Evolutionary conservation across 2,113 vertebrate genomes (phyloP), one percentile per base, ranked within the genome.

Genomic region (Dipodomys stephensi): DNA sequence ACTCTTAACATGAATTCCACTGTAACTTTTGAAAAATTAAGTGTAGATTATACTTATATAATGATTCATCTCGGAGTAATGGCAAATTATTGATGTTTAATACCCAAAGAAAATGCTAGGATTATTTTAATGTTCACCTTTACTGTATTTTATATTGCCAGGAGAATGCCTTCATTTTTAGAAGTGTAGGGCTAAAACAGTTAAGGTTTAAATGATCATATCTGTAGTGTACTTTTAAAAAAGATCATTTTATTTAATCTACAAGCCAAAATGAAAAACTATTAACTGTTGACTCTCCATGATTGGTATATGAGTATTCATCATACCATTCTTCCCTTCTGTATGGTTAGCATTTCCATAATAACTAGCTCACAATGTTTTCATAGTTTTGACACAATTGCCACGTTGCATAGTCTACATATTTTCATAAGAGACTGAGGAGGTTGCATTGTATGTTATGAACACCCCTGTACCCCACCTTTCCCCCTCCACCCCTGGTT

Each of bases 1-100:
- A 78, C 30, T 79, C 30, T 92, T 89, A 93, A 94, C 6, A 74
- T 81, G 71, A 30, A 82, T 68, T 93, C 57, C 57, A 77, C 28
- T 74, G 91, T 60, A 79, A 85, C 67, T 28, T 91, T 68, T 3
- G 53, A 69, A 90, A 94, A 62, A 35, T 62, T 46, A 83, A 27
- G 69, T 25, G 27, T 12, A 80, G 60, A 76, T 69, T 76, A 69
- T 1, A 69, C 25, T 80, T 94, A 76, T n/a, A 82, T 68, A 79
- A 76, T 60, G 53, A 32, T 53, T 23, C 35, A 23, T 76, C 62
- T 76, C 73, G 23, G 30, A 73, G 32, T 49, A 92, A 49, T 79
- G 44, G 91, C 72, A 84, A 87, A 62, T 25, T 76, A 67, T 44
- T 80, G n/a, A 46, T 78, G 57, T 30, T 77, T 44, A 19, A 94